Evolutionary conservation across 2,797 vertebrate genomes (phyloP), one percentile per base, ranked within the genome.

Genomic region (Cuniculus paca): DNA sequence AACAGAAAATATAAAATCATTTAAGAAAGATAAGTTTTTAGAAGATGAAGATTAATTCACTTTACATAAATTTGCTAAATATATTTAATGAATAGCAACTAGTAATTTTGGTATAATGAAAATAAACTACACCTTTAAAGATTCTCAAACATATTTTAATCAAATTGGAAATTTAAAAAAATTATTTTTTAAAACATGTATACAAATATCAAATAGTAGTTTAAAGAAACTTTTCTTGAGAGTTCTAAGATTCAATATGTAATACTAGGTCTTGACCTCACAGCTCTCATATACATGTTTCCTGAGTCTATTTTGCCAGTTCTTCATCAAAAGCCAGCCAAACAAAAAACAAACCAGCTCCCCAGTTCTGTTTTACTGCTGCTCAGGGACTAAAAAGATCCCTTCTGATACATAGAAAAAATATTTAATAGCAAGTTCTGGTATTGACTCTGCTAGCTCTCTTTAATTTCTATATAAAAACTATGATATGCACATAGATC

Each of bases 81-180:
- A 88, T 34, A 61, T 24, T 77, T 91, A 95, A 89, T 91, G 48
- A 78, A 94, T 0, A 83, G 45, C 63, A 93, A 88, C 36, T 75
- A 86, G 17, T 92, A 84, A 81, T 86, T 90, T 34, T 72, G 16
- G 8, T 92, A 8, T 31, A 92, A 94, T 93, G 94, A 98, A 95
- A 93, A 97, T 92, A 96, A 97, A 97, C 92, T 90, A 97, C 58
- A 97, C 95, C 94, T 97, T 97, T 97, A 97, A 97, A 97, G 97
- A 90, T 93, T 96, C 79, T 93, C 54, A 88, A 92, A 90, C 2
- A n/a, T n/a, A n/a, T n/a, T n/a, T 63, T 19, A 54, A 94, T 65
- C 24, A 78, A 94, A 72, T 42, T 93, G 39, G 26, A 93, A 89
- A 89, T 84, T 95, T 84, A 36, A 92, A 96, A 93, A 89, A 87